These are phyloP conservation scores for Amiota minor DNA, from an alignment of 2,888 invertebrate genomes.

Conservation along the genomic window DNA sequence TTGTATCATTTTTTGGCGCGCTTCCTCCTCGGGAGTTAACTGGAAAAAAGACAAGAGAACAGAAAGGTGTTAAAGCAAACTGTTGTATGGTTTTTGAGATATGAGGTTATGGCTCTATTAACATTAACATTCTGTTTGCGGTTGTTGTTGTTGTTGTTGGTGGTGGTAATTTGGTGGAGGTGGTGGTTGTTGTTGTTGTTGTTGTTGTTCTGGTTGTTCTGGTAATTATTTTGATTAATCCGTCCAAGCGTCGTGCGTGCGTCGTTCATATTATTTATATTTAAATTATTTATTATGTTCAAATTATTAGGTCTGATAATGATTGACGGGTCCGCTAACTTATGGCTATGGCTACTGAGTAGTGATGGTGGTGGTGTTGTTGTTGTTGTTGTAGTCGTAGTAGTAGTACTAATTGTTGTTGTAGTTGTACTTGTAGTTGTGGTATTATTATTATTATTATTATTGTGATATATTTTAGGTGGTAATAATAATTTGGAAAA, in stretches of 20 bases:
- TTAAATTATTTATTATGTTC: not conserved
- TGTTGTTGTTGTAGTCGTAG: constrained; percentile 1
- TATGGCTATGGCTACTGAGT: constrained; percentile 1
- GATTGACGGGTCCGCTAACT: constrained; percentile 23
- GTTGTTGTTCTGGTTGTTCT: constrained; percentile 7
- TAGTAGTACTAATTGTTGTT: constrained; percentile 3
- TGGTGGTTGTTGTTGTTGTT: constrained; percentile 14
- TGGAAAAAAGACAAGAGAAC: constrained; percentile 45
- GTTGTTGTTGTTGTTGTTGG: constrained; percentile 16
- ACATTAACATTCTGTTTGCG: constrained; percentile 15
- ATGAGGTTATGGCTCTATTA: constrained; percentile 36
- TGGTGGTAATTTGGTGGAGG: not conserved
- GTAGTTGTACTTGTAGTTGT: constrained; percentile 8
- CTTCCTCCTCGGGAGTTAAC: constrained; percentile 70
- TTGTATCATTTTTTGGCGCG: constrained; percentile 69
- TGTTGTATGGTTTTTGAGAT: constrained; percentile 39
- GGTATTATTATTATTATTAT: constrained; percentile 32
- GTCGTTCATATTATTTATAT: constrained; percentile 21
- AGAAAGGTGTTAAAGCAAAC: constrained; percentile 58
- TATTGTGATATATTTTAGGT: constrained; percentile 35
- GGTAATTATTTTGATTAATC: not conserved
- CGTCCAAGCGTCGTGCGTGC: not conserved
- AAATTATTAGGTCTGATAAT: constrained; percentile 8
- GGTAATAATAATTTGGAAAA: constrained; percentile 58
- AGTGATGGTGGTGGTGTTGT: constrained; percentile 5